Evolutionary conservation across 64 coral and sea anemone species (phyloP), one percentile per base, ranked within the genome.

Genomic region (Acropora yongei): DNA sequence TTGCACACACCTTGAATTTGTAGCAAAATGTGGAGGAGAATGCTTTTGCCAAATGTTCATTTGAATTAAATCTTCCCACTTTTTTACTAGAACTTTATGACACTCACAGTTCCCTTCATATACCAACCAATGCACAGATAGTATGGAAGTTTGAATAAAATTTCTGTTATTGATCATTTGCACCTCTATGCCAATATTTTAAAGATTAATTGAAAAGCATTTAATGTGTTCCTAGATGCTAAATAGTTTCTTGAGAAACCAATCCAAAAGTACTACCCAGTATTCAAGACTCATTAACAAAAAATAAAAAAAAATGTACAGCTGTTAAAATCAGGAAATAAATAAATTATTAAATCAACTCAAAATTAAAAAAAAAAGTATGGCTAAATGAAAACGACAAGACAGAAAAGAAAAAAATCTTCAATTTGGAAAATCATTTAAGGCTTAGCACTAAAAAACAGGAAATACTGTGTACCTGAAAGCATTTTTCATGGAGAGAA

Each of bases 1-100:
- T 84, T 41, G 65, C 63, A 71, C 65, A 3, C 18, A 63, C 44
- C 67, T 84, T 84, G 82, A 69, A 69, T 84, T 84, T 6, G 82
- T 17, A 46, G 47, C 65, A 13, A 69, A 20, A 3, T 20, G 43
- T n/a, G 43, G 6, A 1, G 61, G 18, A 10, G 5, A 58, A 69
- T 19, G 61, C 19, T 65, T 69, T 48, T 47, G 6, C 45, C 19
- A 69, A 47, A 11, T 8, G n/a, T 48, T 68, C 82, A 69, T 84
- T 30, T 63, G 30, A 30, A 30, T 30, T 30, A 30, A 30, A 30
- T 14, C 4, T 47, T 13, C 14, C 2, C 0, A 13, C 13, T 63
- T 8, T 14, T 63, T 10, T 12, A 14, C 60, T 63, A 13, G 49
- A 77, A 77, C 13, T 45, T 77, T 47, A 13, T 77, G 6, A 8